phyloP scores from a whole-genome alignment of 2,888 invertebrate genomes.

The Andrena trimmerana region DNA sequence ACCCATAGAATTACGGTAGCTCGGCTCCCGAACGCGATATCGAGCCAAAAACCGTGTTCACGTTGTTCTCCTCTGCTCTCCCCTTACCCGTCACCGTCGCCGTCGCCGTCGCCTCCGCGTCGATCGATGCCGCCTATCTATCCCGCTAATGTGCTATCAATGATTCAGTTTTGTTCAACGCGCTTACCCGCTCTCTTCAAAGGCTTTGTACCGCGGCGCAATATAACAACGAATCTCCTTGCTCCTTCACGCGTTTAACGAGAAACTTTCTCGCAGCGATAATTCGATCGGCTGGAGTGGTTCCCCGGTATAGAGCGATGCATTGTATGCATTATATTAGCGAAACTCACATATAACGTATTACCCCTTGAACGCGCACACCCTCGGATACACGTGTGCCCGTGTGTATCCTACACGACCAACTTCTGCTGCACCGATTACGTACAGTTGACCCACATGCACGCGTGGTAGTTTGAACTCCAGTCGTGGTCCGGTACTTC shows the following conservation, averaged over 20 bases:
- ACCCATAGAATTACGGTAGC: slow-evolving; percentile 59
- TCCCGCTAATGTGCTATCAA: slow-evolving; percentile 9
- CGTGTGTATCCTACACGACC: slow-evolving; percentile 3
- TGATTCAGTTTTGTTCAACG: slow-evolving; percentile 19
- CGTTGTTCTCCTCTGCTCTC: neutral
- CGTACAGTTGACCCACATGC: slow-evolving; percentile 29
- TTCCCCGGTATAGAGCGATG: neutral
- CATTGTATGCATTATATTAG: slow-evolving; percentile 6
- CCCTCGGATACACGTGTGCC: neutral
- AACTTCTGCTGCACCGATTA: slow-evolving; percentile 34
- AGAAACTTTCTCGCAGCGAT: neutral
- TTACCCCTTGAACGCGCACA: neutral
- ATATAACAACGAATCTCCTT: neutral
- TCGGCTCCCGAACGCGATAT: slow-evolving; percentile 38
- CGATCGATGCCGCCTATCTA: neutral
- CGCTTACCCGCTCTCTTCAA: neutral
- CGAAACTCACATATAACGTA: slow-evolving; percentile 9
- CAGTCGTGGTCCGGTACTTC: slow-evolving; percentile 19
- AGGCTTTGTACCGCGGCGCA: neutral
- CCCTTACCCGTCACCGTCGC: neutral
- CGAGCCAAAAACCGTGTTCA: slow-evolving; percentile 21
- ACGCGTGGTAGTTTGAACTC: slow-evolving; percentile 20
- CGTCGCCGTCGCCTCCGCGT: neutral
- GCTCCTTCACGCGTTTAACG: slow-evolving; percentile 17
- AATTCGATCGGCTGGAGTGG: slow-evolving; percentile 23